Base-by-base conservation (phyloP, 1,140 invertebrate genomes). In the Ceratoteleas bidentatus region DNA sequence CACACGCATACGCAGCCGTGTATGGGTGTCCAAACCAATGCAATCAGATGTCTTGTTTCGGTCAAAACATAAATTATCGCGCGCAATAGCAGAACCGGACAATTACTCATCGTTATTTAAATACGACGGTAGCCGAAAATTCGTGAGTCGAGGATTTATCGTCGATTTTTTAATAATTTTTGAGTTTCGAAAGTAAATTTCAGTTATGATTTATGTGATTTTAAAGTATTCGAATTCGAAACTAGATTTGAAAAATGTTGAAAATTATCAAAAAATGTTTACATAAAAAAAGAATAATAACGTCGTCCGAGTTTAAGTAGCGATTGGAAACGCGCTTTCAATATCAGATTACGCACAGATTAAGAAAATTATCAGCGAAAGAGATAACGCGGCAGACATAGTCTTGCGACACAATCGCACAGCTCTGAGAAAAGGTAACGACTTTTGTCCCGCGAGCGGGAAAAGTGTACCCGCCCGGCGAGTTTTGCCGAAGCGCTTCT, bases 331-430 rank as follows among this genome's bases (percentile, higher is more conserved):
- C 13, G n/a, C 43, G 68, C 57, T 53, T 15, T 62, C 56, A 60
- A 70, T 70, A 70, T 70, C 57, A 15, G 56, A 70, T 72, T 72
- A 72, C 32, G 8, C 13, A 16, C 38, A 47, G 57, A 72, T 72
- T 72, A 72, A 54, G 47, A 34, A 54, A 72, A 15, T 72, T 72
- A 72, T 72, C 69, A 72, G 57, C 16, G 24, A 45, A 16, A 32
- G 34, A 61, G 68, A 70, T 70, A 70, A 70, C 54, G 38, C 13
- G 36, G 32, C 24, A 69, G 43, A 57, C 32, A 57, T 38, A 10
- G 53, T 72, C 57, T 72, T 72, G 45, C 68, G 50, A 54, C 49
- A 72, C 13, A 62, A 56, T 56, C 58, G 10, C 38, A 47, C 69
- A 15, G 36, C 14, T n/a, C 11, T 24, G 16, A 11, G 52, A 50